Evolutionary conservation across 2,888 invertebrate species (phyloP), one percentile per base, ranked within the genome.

Genomic region (Lamellibrachia satsuma): DNA sequence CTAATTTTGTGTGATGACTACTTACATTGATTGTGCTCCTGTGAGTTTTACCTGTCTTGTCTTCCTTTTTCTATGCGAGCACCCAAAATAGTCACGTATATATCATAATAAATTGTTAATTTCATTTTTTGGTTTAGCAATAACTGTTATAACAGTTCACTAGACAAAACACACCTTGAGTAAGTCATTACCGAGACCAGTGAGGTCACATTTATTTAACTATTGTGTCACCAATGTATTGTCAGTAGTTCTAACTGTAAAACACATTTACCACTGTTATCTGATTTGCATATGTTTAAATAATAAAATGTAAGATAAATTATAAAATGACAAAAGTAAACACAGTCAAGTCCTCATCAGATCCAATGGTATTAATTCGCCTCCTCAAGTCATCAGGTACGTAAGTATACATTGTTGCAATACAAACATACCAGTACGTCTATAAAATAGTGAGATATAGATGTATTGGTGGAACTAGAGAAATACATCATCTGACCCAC

Each of bases 1-100:
- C 52, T 91, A 51, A 6, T 91, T 91, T 39, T 11, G 52, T 22
- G 15, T 22, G 15, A 27, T 91, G 39, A 91, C 91, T n/a, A 93
- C 93, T 92, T 75, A 93, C 93, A 92, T 92, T 75, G 75, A 11
- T n/a, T n/a, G 75, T 75, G 75, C 6, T 75, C 22, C 75, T 15
- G 75, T 75, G 75, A 75, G 75, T 75, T 75, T 75, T 75, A 75
- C 75, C 75, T 75, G 15, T 75, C 75, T 75, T 75, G 75, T 75
- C 75, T 75, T 75, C 75, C 75, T 22, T 75, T 11, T 75, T 75
- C 75, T 75, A 75, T n/a, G n/a, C 22, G 4, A n/a, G 15, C 75
- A n/a, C 75, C 75, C 75, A 75, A 75, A 75, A 75, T 75, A 75
- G 75, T 75, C 22, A 22, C 75, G n/a, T n/a, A 75, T 22, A 22